Conservation (phyloP, 2,797 vertebrate species). For the Falco naumanni region DNA sequence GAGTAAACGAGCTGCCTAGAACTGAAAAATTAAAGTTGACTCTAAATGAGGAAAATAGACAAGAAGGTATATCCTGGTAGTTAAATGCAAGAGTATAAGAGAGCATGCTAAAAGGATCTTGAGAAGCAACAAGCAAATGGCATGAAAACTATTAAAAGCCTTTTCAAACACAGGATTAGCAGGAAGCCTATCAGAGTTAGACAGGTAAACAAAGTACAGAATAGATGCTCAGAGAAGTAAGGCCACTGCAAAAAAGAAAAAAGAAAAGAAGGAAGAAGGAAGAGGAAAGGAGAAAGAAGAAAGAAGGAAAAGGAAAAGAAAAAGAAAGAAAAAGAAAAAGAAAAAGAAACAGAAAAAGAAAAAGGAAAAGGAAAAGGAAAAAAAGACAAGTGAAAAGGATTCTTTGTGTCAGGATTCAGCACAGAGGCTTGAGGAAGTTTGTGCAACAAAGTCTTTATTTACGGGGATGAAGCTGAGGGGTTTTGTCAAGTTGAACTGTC, state of each 20-base stretch:
- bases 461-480: background rate
- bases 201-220: background rate
- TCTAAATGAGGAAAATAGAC: background rate
- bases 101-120: background rate
- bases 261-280: no score
- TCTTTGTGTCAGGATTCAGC: background rate
- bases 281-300: accelerated
- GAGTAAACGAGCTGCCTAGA: background rate
- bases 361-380: accelerated
- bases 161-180: background rate
- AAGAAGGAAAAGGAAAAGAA: accelerated
- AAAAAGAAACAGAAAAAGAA: accelerated
- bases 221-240: background rate
- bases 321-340: accelerated
- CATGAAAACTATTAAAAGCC: background rate
- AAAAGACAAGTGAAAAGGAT: background rate
- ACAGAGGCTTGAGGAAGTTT: background rate
- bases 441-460: conserved; percentile 24
- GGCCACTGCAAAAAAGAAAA: background rate
- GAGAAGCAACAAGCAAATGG: background rate
- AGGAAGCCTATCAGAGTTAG: background rate
- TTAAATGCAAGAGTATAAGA: background rate
- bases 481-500: conserved; percentile 18
- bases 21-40: background rate
- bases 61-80: background rate